Conservation (phyloP, 2,888 invertebrate genomes). For the Acronicta alni region DNA sequence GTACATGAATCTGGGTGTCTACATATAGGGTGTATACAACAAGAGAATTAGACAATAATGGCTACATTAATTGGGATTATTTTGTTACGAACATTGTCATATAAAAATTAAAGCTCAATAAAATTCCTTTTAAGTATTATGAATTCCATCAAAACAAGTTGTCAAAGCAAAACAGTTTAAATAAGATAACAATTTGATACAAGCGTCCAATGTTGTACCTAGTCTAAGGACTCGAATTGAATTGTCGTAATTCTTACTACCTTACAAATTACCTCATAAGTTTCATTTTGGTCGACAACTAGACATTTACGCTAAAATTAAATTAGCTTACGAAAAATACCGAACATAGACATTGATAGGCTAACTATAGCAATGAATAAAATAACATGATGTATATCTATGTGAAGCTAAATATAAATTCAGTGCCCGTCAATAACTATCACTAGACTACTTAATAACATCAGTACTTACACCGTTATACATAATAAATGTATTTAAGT, state of each 20-base stretch:
- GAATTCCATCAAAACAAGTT: conserved; percentile 4
- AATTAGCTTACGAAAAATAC: conserved; percentile 46
- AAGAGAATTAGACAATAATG: conserved; percentile 9
- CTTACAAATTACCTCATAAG: conserved; percentile 75
- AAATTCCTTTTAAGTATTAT: conserved; percentile 2
- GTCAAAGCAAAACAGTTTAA: conserved; percentile 9
- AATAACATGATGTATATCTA: conserved; percentile 16
- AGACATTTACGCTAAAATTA: conserved; percentile 54
- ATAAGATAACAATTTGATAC: conserved; percentile 7
- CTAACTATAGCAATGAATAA: conserved; percentile 19
- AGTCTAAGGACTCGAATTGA: conserved; percentile 41
- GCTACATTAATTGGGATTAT: background rate
- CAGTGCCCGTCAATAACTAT: conserved; percentile 10
- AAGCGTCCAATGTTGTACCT: conserved; percentile 21
- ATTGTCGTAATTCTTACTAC: conserved; percentile 57
- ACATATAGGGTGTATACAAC: conserved; percentile 15
- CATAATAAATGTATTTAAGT: background rate
- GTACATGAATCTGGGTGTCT: conserved; percentile 12
- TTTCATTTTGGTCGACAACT: conserved; percentile 76
- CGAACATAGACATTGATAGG: conserved; percentile 27
- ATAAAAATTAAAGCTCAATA: conserved; percentile 14
- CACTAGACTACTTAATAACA: conserved; percentile 15
- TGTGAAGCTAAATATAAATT: conserved; percentile 16
- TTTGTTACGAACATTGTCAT: conserved; percentile 9
- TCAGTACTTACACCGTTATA: conserved; percentile 30